Evolutionary conservation across 2,888 invertebrate species (phyloP).

Genomic region (Andrena praecox): DNA sequence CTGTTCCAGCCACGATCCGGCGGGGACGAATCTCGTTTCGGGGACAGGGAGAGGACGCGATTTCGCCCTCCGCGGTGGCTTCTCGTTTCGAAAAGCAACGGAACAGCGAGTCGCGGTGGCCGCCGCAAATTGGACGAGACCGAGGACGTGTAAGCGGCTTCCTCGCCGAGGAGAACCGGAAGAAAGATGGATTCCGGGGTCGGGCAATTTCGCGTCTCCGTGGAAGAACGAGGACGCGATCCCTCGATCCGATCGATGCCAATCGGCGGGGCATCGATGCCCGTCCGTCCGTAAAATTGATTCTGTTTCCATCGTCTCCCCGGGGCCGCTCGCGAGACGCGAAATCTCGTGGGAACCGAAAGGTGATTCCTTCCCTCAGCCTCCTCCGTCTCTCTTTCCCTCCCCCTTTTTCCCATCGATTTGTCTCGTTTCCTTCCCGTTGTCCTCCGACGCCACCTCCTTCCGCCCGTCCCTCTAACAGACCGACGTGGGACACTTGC

Average conservation of each 20-base stretch:
- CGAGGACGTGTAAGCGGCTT: slow-evolving; percentile 62
- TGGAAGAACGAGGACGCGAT: slow-evolving; percentile 46
- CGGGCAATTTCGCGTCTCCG: slow-evolving; percentile 58
- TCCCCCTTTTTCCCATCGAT: slow-evolving; percentile 15
- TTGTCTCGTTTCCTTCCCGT: slow-evolving; percentile 16
- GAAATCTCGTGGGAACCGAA: slow-evolving; percentile 80
- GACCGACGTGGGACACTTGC: slow-evolving; percentile 30
- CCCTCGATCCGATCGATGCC: slow-evolving; percentile 68
- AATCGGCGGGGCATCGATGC: slow-evolving; percentile 70
- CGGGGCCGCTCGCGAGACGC: slow-evolving; percentile 73
- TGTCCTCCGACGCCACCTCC: slow-evolving; percentile 5
- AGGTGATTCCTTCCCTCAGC: slow-evolving; percentile 68
- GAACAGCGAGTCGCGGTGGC: slow-evolving; percentile 26
- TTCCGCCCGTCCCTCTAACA: not conserved
- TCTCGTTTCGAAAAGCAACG: slow-evolving; percentile 31
- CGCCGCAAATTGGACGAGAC: slow-evolving; percentile 67
- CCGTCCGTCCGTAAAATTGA: slow-evolving; percentile 80
- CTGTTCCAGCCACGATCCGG: not conserved
- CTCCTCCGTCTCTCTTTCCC: slow-evolving; percentile 9
- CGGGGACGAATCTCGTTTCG: not conserved
- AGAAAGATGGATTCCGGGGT: slow-evolving; percentile 54
- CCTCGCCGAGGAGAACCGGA: slow-evolving; percentile 50
- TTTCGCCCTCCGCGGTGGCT: slow-evolving; percentile 21
- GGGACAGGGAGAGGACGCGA: slow-evolving; percentile 13
- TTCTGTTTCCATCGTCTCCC: slow-evolving; percentile 72